Evolutionary conservation across 1,140 invertebrate genomes (phyloP).

Genomic region (Drosophila pachea): DNA sequence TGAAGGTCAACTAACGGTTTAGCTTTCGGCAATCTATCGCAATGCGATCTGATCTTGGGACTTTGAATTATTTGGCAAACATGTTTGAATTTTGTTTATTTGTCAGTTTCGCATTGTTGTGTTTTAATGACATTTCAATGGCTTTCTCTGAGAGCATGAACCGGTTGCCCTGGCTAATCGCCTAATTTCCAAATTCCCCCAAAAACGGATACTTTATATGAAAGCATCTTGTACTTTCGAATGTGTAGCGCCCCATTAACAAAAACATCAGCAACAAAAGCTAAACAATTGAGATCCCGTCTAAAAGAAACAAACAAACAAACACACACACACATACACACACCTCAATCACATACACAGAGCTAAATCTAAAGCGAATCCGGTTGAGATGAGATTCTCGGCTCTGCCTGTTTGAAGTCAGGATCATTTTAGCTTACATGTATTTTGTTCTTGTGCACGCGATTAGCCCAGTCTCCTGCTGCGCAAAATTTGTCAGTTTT

Average conservation of each 20-base stretch:
- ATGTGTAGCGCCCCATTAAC: constrained; percentile 33
- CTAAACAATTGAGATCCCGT: not conserved
- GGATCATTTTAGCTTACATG: constrained; percentile 41
- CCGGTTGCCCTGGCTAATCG: constrained; percentile 42
- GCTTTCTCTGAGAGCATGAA: constrained; percentile 57
- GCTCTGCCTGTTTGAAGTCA: constrained; percentile 4
- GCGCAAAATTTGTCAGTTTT: constrained; percentile 39
- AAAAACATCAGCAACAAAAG: constrained; percentile 44
- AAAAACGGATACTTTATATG: constrained; percentile 54
- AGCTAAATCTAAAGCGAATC: constrained; percentile 48
- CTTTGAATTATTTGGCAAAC: constrained; percentile 23
- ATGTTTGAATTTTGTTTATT: constrained; percentile 3
- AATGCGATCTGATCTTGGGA: constrained; percentile 7
- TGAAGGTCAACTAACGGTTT: constrained; percentile 32
- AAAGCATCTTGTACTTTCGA: constrained; percentile 71
- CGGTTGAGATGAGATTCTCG: constrained; percentile 47
- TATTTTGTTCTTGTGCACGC: constrained; percentile 23
- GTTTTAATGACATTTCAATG: constrained; percentile 27
- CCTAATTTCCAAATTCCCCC: constrained; percentile 46
- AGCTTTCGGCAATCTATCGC: not conserved
- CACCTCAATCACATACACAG: constrained; percentile 38
- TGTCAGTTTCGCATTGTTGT: not conserved
- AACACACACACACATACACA: constrained; percentile 8
- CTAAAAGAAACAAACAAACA: constrained; percentile 43
- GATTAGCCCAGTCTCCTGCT: constrained; percentile 27